A percentile compares a stretch with the other conserved stretches of the same genome.
Conservation (phyloP, 2,113 vertebrate species). For the Siphamia tubifer region DNA sequence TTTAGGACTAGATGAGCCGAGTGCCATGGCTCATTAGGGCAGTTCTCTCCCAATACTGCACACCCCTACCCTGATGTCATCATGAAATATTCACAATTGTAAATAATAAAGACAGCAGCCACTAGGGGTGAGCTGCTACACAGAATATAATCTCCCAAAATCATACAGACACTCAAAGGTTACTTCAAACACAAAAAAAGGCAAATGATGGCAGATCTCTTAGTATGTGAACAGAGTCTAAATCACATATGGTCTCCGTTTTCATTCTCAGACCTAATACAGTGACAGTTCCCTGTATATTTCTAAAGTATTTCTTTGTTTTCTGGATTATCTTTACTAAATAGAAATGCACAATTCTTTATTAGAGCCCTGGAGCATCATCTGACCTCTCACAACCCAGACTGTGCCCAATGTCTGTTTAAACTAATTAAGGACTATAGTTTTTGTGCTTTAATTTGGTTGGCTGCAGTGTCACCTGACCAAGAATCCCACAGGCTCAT, state of each 20-base stretch:
- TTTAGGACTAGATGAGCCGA: slow-evolving; percentile 34
- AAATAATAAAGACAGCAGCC: slow-evolving; percentile 64
- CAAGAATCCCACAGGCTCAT: slow-evolving; percentile 17
- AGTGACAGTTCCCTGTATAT: no score
- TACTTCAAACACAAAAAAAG: neutral
- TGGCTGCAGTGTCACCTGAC: slow-evolving; percentile 61
- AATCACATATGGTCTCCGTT: neutral
- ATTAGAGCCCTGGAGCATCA: slow-evolving; percentile 6
- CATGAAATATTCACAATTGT: slow-evolving; percentile 73
- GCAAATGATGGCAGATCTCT: neutral
- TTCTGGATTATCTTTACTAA: neutral
- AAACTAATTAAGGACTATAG: slow-evolving; percentile 49
- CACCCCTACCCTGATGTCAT: slow-evolving; percentile 52
- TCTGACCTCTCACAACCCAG: neutral
- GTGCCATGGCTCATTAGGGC: slow-evolving; percentile 51
- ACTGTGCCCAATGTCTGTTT: slow-evolving; percentile 6
- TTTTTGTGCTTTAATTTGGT: slow-evolving; percentile 43
- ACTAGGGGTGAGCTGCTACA: slow-evolving; percentile 23
- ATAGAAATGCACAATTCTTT: neutral
- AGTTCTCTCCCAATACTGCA: slow-evolving; percentile 9
- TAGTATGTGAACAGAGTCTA: neutral
- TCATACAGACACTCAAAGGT: neutral
- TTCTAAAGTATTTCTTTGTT: neutral
- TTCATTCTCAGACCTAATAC: neutral
- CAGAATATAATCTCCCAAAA: neutral